These are phyloP conservation scores for Pocillopora damicornis DNA, from an alignment of 64 coral and sea anemone genomes.

Conservation along the genomic window DNA sequence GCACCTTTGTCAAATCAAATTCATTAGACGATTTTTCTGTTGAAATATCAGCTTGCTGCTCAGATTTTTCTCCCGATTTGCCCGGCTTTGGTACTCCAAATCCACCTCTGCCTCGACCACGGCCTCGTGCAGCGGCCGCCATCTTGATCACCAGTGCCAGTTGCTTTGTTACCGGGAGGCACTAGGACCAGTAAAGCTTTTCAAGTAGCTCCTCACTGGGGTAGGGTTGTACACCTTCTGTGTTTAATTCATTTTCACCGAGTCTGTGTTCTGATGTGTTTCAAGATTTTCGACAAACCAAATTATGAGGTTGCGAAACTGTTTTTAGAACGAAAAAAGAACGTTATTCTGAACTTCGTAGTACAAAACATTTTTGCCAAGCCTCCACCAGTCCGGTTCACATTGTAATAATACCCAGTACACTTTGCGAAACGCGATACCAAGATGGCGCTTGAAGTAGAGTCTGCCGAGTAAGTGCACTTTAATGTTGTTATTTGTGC, in stretches of 20 bases:
- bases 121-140: conserved; percentile 70
- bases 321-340: not conserved
- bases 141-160: conserved; percentile 33
- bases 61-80: conserved; percentile 10
- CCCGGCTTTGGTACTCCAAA: conserved; percentile 10
- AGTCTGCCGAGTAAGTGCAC: conserved; percentile 92
- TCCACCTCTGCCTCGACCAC: conserved; percentile 76
- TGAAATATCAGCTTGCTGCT: conserved; percentile 10
- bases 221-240: not conserved
- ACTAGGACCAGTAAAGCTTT: too few relatives aligned
- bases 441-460: conserved; percentile 99
- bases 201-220: not conserved
- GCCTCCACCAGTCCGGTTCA: not conserved
- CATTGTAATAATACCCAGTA: conserved; percentile 21
- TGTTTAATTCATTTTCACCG: not conserved
- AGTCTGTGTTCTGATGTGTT: not conserved
- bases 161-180: too few relatives aligned
- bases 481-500: not conserved
- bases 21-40: not conserved
- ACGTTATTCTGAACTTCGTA: not conserved
- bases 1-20: conserved; percentile 16
- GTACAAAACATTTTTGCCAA: not conserved
- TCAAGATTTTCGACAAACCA: too few relatives aligned
- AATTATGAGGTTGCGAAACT: too few relatives aligned
- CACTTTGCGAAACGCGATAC: conserved; percentile 35